Evolutionary conservation across 2,797 vertebrate species (phyloP), one percentile per base, ranked within the genome.

Genomic region (Gambusia yucatana): DNA sequence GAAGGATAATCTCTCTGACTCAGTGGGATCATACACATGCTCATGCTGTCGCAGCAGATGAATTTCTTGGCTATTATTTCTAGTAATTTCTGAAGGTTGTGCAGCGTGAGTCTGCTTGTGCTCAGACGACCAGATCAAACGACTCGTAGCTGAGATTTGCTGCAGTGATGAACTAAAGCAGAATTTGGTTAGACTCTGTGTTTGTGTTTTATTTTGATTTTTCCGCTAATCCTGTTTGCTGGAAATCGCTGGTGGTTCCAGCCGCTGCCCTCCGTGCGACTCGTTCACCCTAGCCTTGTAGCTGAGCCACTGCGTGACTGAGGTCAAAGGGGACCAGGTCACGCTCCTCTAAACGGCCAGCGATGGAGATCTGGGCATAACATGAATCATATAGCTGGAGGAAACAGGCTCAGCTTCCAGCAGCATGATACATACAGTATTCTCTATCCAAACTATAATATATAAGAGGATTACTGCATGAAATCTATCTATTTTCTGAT

Each of bases 321-420:
- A 82, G 87, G 91, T 91, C 84, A 90, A 82, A 89, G 90, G 88
- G 84, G 72, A 92, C 87, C 90, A 88, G 91, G 92, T 93, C 91
- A 91, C 39, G 0, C 75, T 70, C 65, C 74, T 83, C 65, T 84
- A 73, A 84, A 83, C 86, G 77, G 77, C 70, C 16, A 17, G 59
- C 41, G 69, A 30, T 41, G 52, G 61, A 79, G 74, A 77, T 57
- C 47, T 72, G 78, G 82, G 79, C 84, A 59, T 77, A 17, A 28
- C 28, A 74, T 52, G 78, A 73, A 6, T 69, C 30, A 16, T 25
- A 7, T 78, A 48, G 72, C 30, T 67, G 61, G 30, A 65, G 25
- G 28, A 82, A 77, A 76, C 16, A 43, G 30, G 47, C 63, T n/a
- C 17, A 22, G n/a, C 63, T 67, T 67, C 36, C 9, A 39, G 81